Conservation (phyloP, 2,113 vertebrate species). For the Pavo muticus region DNA sequence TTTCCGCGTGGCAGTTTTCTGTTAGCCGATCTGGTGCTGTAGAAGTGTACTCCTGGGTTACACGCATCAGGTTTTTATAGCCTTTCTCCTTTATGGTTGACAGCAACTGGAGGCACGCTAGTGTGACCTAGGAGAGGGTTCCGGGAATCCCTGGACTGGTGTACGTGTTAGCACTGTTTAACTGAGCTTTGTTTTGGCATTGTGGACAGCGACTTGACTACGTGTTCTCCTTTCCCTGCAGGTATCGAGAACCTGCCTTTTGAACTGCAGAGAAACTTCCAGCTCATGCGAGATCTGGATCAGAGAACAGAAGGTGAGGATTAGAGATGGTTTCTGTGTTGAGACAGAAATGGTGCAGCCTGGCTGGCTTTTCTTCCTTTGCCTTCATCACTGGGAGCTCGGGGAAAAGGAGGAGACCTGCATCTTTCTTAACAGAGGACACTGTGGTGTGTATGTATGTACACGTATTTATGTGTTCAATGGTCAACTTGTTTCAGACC, state of each 20-base stretch:
- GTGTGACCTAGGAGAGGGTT: neutral
- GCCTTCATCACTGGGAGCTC: neutral
- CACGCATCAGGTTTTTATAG: neutral
- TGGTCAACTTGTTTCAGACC: conserved; percentile 81
- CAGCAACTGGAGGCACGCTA: neutral
- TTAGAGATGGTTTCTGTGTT: neutral
- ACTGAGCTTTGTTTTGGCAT: neutral
- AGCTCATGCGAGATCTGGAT: conserved; percentile 96
- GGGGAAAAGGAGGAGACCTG: neutral
- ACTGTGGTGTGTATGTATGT: neutral
- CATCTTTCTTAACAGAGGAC: neutral
- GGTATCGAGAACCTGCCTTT: conserved; percentile 97
- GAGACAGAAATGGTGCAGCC: neutral
- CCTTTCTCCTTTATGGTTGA: neutral
- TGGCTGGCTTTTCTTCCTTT: neutral
- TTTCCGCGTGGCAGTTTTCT: neutral
- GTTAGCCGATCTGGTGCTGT: neutral
- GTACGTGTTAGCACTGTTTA: neutral
- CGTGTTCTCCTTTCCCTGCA: conserved; percentile 47
- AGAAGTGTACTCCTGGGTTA: neutral
- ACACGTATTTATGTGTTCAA: neutral
- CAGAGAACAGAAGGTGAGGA: conserved; percentile 93
- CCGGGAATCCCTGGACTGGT: neutral
- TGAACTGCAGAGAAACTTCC: conserved; percentile 97
- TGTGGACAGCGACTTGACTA: neutral